Conservation (phyloP, 53 echinoderm and acorn worm species). For the Echinometra lucunter region DNA sequence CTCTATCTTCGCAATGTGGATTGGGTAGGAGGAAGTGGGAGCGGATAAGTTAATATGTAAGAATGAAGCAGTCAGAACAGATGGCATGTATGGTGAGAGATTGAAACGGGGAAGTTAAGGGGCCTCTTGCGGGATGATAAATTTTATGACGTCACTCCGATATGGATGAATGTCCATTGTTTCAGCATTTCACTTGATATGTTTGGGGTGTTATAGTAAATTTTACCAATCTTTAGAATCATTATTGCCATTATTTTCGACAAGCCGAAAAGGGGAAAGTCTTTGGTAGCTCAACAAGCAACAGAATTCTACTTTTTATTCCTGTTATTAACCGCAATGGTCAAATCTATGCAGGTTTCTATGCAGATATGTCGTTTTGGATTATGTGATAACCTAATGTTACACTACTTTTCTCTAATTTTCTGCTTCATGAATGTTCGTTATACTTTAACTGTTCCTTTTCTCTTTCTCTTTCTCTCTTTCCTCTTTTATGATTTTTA, state of each 20-base stretch:
- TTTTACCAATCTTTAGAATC: too few relatives aligned
- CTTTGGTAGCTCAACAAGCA: neutral
- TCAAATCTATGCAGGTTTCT: too few relatives aligned
- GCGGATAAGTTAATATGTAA: conserved; percentile 11
- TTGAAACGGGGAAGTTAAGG: neutral
- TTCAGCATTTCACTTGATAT: neutral
- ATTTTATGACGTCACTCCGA: neutral
- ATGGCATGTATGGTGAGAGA: neutral
- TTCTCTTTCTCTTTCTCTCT: too few relatives aligned
- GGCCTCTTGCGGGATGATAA: neutral
- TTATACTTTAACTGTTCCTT: too few relatives aligned
- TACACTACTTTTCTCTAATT: too few relatives aligned
- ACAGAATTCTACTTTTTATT: neutral
- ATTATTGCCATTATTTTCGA: neutral
- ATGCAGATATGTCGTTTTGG: too few relatives aligned
- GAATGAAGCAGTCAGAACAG: conserved; percentile 37
- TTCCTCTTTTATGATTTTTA: neutral
- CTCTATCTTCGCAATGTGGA: neutral
- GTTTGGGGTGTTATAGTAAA: neutral
- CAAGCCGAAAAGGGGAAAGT: neutral
- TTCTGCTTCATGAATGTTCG: too few relatives aligned
- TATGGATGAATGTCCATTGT: neutral
- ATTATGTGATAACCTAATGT: too few relatives aligned
- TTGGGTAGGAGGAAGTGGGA: conserved; percentile 33
- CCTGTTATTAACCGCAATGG: neutral